A percentile compares a stretch with the other conserved stretches of the same genome.
Conservation (phyloP, 2,113 vertebrate species). For the Thamnaconus septentrionalis region DNA sequence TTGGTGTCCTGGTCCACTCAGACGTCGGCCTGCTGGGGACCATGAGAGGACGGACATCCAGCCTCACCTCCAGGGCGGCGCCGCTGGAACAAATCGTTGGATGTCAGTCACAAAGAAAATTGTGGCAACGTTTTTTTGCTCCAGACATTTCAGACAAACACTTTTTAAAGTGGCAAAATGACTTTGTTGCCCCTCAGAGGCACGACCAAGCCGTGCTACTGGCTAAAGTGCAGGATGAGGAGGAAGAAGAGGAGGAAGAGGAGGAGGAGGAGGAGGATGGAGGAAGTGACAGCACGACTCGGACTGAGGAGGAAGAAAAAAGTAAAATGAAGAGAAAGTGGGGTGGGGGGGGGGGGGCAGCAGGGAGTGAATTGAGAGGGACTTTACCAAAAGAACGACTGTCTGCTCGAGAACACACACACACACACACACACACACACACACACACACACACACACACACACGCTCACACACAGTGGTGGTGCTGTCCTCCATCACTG, state of each 20-base stretch:
- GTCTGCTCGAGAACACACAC: constrained; percentile 41
- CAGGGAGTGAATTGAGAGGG: constrained; percentile 34
- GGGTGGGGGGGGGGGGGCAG: constrained; percentile 2
- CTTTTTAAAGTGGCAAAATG: no score
- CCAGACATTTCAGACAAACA: no score
- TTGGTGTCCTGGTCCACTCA: constrained; percentile 32
- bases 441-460: no score
- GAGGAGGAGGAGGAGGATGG: constrained; percentile 4
- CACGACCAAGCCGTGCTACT: constrained; percentile 59
- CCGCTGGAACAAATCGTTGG: background rate
- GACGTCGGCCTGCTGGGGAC: constrained; percentile 33
- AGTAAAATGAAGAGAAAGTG: background rate
- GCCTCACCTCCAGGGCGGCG: constrained; percentile 6
- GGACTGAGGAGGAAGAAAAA: background rate
- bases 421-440: no score
- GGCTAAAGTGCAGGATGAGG: constrained; percentile 32
- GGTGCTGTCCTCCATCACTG: constrained; percentile 39
- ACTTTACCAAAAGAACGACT: constrained; percentile 32
- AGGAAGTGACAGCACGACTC: background rate
- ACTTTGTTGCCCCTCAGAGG: constrained; percentile 41
- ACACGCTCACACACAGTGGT: no score
- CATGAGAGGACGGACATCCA: constrained; percentile 23
- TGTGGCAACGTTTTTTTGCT: no score
- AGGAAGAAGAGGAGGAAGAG: constrained; percentile 53
- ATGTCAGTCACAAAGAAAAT: no score